Percentiles rank a stretch among this genome's conserved stretches.
These are phyloP conservation scores for Pseudomyrmex gracilis DNA, from an alignment of 1,140 invertebrate species.

Conservation along the genomic window DNA sequence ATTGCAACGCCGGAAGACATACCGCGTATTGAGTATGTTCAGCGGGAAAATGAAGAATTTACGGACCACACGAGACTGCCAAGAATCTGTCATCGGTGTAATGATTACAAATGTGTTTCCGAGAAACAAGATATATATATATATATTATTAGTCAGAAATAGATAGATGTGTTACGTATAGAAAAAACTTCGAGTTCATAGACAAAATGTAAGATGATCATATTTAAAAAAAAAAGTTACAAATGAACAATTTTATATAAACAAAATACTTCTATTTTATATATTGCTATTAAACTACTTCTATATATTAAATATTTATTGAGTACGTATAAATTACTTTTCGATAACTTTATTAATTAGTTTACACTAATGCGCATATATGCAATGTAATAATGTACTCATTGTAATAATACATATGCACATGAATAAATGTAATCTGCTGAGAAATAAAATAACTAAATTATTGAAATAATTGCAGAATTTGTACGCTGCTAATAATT, in stretches of 20 bases:
- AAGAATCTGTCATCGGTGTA: slow-evolving; percentile 52
- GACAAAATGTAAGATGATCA: not conserved
- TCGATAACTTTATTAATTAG: slow-evolving; percentile 13
- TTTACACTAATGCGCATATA: not conserved
- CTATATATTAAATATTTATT: not conserved
- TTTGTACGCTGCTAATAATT: slow-evolving; percentile 28
- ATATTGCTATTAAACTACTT: not conserved
- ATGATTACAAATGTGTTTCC: slow-evolving; percentile 85
- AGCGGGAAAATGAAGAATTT: slow-evolving; percentile 74
- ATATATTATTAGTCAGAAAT: not conserved
- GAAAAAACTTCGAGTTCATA: not conserved
- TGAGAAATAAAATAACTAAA: slow-evolving; percentile 32
- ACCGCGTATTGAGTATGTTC: slow-evolving; percentile 86
- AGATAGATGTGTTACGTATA: no score
- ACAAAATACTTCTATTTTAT: not conserved
- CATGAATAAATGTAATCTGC: slow-evolving; percentile 20
- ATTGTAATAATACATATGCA: not conserved
- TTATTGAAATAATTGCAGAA: slow-evolving; percentile 38
- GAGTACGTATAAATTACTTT: not conserved
- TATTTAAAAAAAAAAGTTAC: not conserved
- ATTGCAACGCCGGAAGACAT: slow-evolving; percentile 88
- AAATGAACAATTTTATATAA: not conserved
- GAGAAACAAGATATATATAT: slow-evolving; percentile 18
- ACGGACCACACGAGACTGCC: slow-evolving; percentile 13
- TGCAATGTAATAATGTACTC: not conserved